These are phyloP conservation scores for Penaeus indicus DNA, from an alignment of 1,140 invertebrate genomes.

Conservation along the genomic window DNA sequence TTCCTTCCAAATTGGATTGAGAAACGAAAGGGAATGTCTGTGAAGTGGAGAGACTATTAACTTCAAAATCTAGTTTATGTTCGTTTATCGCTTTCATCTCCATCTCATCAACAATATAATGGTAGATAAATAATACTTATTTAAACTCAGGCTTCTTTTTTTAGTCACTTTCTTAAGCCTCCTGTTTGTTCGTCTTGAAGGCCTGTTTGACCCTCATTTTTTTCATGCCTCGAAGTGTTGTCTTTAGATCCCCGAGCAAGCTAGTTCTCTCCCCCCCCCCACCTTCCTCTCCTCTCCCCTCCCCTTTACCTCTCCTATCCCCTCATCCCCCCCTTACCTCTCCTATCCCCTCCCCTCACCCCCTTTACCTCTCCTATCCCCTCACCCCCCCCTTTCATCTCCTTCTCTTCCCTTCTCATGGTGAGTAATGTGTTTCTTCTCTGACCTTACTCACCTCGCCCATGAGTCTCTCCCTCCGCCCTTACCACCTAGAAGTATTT, in stretches of 20 bases:
- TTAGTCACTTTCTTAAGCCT: not conserved
- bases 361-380: not conserved
- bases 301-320: not conserved
- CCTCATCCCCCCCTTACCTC: too few species aligned
- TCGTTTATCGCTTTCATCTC: not conserved
- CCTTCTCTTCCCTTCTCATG: not conserved
- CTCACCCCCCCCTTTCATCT: not conserved
- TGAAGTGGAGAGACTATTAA: too few species aligned
- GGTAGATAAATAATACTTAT: not conserved
- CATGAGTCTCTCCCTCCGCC: too few species aligned
- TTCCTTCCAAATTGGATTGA: too few species aligned
- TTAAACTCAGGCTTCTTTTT: not conserved
- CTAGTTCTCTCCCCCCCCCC: not conserved
- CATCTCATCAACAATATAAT: not conserved
- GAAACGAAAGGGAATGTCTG: too few species aligned
- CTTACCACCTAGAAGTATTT: too few species aligned
- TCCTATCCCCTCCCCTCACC: not conserved
- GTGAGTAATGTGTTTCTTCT: too few species aligned
- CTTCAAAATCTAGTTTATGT: not conserved
- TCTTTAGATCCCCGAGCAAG: constrained; percentile 11
- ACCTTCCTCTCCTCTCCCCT: not conserved
- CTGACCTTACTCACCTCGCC: too few species aligned
- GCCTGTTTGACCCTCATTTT: not conserved
- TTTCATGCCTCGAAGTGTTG: not conserved
- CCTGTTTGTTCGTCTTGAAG: constrained; percentile 2